These are phyloP conservation scores for Papilio helenus DNA, from an alignment of 1,140 invertebrate genomes.

Conservation along the genomic window DNA sequence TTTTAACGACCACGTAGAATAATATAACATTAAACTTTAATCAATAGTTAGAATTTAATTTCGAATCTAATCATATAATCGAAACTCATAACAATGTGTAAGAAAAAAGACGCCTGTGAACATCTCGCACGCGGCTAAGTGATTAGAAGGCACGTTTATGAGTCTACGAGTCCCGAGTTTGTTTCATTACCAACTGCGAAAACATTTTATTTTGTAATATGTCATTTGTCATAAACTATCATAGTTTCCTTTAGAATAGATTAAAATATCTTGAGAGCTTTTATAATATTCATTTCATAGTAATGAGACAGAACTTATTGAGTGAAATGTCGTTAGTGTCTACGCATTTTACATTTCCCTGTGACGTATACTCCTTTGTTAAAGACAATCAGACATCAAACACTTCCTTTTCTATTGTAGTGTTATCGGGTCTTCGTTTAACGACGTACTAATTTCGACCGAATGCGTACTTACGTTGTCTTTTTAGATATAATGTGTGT, in stretches of 20 bases:
- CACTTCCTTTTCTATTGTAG: slow-evolving; percentile 40
- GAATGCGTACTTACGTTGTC: slow-evolving; percentile 17
- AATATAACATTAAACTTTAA: not conserved
- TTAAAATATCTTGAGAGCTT: slow-evolving; percentile 1
- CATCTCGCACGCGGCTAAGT: not conserved
- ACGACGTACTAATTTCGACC: slow-evolving; percentile 4
- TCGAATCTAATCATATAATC: not conserved
- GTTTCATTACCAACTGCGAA: not conserved
- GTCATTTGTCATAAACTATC: too few relatives aligned
- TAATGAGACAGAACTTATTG: not conserved
- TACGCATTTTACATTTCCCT: slow-evolving; percentile 1
- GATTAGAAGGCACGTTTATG: not conserved
- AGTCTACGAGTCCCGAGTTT: not conserved
- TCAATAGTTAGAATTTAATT: not conserved
- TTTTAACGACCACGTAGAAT: not conserved
- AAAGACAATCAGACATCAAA: slow-evolving; percentile 35
- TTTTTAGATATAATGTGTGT: slow-evolving; percentile 1
- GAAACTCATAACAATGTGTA: not conserved
- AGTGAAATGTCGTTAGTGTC: not conserved
- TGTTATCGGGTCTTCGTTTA: slow-evolving; percentile 27
- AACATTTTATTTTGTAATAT: not conserved
- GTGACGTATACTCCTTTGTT: slow-evolving; percentile 31
- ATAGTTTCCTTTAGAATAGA: not conserved
- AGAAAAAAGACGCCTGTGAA: not conserved
- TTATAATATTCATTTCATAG: not conserved